Evolutionary conservation across 2,888 invertebrate species (phyloP), one percentile per base, ranked within the genome.

Genomic region (Flabesymbios commensalis): DNA sequence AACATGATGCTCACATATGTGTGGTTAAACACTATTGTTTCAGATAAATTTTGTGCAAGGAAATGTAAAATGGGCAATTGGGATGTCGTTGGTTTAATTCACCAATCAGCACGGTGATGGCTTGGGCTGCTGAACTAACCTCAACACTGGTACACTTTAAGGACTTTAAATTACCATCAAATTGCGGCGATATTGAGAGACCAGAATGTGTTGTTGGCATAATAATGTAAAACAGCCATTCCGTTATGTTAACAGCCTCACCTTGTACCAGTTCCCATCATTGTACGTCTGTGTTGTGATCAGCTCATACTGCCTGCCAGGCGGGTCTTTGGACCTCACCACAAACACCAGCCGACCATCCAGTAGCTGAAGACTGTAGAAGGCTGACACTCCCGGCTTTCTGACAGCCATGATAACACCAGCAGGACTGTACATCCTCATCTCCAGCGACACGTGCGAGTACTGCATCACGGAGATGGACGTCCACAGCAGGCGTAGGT

Each of bases 211-310:
- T n/a, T 42, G 14, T 54, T 26, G 4, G 4, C 24, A 14, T 31
- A 17, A 49, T 28, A 5, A 19, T 28, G 10, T 24, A 10, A 10
- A 10, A 10, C 24, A 22, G 7, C 5, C 7, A 26, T 10, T 17
- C 14, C 26, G 10, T 49, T 24, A 53, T 53, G 32, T 42, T 24
- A 47, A 7, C 24, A 17, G 4, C 29, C 59, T 54, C 29, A 71
- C 71, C 65, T 67, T 60, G 36, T 63, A 63, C 73, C 73, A 73
- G 7, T 64, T 22, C 2, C 73, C 73, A 43, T 62, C 64, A 49
- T 65, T 66, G 62, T 71, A 72, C 7, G 53, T 57, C 24, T 48
- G 29, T 22, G 49, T 43, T 5, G 58, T 53, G 10, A 24, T 14
- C 26, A 65, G 28, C 4, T 33, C 17, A 10, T 43, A 10, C 19